Base-by-base conservation (phyloP, 2,888 invertebrate genomes). In the Drosophila kambysellisi region DNA sequence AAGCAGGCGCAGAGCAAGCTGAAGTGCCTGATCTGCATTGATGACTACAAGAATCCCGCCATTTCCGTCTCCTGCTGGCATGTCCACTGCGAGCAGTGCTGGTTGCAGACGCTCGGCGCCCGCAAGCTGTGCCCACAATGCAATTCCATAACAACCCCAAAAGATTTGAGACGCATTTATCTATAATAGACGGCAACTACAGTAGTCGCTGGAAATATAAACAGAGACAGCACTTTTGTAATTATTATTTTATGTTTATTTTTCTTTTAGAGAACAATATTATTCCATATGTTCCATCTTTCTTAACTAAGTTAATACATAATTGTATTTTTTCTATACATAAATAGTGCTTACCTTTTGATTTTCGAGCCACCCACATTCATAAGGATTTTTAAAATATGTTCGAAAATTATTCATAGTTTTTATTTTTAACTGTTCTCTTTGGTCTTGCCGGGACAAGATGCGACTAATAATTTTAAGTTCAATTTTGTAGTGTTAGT, bases 31-130 rank as follows among this genome's bases (percentile, higher is more conserved):
- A 98, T 98, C 80, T 98, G 98, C 91, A 95, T 98, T 94, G 98
- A 97, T 61, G 95, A 96, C 37, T 97, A 97, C 92, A 95, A 95
- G 64, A 97, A 97, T 48, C 98, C 98, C 0, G 96, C 98, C 8
- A 97, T 98, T 61, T 98, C 98, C 1, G 96, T 98, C 71, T 97
- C 97, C 91, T 99, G 99, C 93, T 99, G 98, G 98, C 99, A 99
- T 93, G 98, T 98, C 0, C 97, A 98, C 93, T 99, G 99, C 91
- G 98, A 98, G 94, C 95, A 95, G 37, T 96, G 96, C 82, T 96
- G 96, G 96, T 93, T 96, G 0, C 95, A 96, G 64, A 96, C 96
- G 2, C 75, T 92, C 20, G 96, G 97, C 46, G 96, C 97, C 2
- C 97, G 98, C 94, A 98, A 98, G 91, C 95, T 98, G 11, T 98